phyloP scores from a whole-genome alignment of 2,797 vertebrate species.

The Ctenopoma multispine region DNA sequence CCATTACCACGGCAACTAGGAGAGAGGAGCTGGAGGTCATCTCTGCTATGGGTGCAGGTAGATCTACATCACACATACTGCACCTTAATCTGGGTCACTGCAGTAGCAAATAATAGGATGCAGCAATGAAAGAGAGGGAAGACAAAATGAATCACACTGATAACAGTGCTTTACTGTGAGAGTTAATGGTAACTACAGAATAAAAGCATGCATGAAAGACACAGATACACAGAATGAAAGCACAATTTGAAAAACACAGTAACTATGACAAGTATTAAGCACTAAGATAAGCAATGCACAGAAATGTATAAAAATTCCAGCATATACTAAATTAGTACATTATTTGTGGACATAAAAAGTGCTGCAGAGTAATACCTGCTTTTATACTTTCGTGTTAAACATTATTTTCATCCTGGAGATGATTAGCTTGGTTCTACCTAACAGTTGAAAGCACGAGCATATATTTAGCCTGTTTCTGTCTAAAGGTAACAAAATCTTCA shows the following conservation, averaged over 20 bases:
- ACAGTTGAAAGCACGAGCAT: too few relatives aligned
- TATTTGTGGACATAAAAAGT: too few relatives aligned
- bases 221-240: neutral
- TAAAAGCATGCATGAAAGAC: neutral
- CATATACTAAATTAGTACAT: too few relatives aligned
- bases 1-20: slow-evolving; percentile 87
- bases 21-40: slow-evolving; percentile 91
- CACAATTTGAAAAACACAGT: neutral
- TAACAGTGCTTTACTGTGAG: neutral
- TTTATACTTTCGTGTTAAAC: too few relatives aligned
- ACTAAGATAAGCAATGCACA: neutral
- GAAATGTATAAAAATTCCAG: neutral
- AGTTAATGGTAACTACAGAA: neutral
- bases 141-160: neutral
- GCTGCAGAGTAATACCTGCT: too few relatives aligned
- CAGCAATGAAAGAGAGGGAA: neutral
- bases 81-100: neutral
- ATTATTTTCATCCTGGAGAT: too few relatives aligned
- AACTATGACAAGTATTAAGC: neutral
- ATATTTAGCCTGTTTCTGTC: too few relatives aligned
- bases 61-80: neutral
- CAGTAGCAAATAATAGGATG: slow-evolving; percentile 4
- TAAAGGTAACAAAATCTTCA: too few relatives aligned
- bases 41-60: slow-evolving; percentile 91
- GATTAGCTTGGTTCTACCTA: too few relatives aligned